These are phyloP conservation scores for Trachelus tabidus DNA, from an alignment of 2,888 invertebrate genomes.

Conservation along the genomic window DNA sequence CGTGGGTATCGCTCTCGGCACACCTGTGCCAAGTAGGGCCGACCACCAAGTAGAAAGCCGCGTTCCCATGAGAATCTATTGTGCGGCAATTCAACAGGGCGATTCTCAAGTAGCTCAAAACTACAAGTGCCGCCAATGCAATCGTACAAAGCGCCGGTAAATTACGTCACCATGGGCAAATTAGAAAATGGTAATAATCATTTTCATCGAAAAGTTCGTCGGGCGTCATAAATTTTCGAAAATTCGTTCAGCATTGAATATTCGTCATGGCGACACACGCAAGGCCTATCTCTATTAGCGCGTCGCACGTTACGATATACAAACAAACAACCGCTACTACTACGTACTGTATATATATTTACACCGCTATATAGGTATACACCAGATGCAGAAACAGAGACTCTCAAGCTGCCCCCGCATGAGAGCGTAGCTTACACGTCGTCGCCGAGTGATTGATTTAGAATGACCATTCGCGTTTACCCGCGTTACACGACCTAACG, in stretches of 20 bases:
- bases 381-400: background rate
- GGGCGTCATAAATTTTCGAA: background rate
- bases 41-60: background rate
- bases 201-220: background rate
- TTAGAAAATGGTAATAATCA: background rate
- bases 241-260: background rate
- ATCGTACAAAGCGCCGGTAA: background rate
- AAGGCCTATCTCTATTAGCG: background rate
- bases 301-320: background rate
- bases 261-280: background rate
- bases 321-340: background rate
- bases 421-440: background rate
- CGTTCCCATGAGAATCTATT: background rate
- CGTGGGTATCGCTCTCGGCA: background rate
- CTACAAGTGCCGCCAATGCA: background rate
- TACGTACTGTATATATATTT: background rate
- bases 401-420: background rate
- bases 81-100: background rate
- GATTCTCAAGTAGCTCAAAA: background rate
- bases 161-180: background rate
- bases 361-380: background rate
- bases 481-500: conserved; percentile 23
- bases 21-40: background rate
- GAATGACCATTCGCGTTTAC: conserved; percentile 34
- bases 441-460: conserved; percentile 36